phyloP scores from a whole-genome alignment of 2,113 vertebrate genomes.

The Scortum barcoo region DNA sequence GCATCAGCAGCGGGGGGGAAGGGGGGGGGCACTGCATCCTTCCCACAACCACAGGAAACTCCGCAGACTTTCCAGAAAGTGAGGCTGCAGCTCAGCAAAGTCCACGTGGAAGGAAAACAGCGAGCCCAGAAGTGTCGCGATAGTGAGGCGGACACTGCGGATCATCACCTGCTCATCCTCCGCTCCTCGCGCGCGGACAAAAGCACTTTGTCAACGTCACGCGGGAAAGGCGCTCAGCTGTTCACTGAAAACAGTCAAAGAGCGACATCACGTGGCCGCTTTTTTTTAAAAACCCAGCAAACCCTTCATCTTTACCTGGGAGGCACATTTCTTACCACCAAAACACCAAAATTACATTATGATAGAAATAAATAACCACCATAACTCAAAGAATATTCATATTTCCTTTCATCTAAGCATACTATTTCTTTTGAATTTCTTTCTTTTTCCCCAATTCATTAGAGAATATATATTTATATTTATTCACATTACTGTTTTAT shows the following conservation, averaged over 20 bases:
- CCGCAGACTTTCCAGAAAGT: slow-evolving; percentile 47
- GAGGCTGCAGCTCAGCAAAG: slow-evolving; percentile 9
- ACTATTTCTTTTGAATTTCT: no score
- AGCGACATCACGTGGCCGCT: slow-evolving; percentile 88
- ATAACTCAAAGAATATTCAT: neutral
- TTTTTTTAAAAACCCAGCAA: neutral
- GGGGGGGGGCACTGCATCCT: slow-evolving; percentile 60
- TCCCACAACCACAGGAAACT: slow-evolving; percentile 75
- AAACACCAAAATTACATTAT: slow-evolving; percentile 70
- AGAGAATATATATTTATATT: no score
- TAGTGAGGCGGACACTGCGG: no score
- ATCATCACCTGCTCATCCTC: neutral
- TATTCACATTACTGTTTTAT: no score
- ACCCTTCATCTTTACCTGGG: neutral
- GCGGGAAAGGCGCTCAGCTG: no score
- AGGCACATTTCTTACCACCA: neutral
- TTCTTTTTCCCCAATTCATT: neutral
- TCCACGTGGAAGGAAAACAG: neutral
- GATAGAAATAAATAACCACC: neutral
- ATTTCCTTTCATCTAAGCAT: neutral
- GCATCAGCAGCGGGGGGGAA: no score
- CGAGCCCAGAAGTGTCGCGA: no score
- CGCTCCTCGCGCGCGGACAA: neutral
- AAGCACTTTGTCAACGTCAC: slow-evolving; percentile 16
- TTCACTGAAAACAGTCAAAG: slow-evolving; percentile 81